A percentile compares a stretch with the other conserved stretches of the same genome.
Evolutionary conservation across 2,113 vertebrate genomes (phyloP).

Genomic region (Hippocampus barbouri): DNA sequence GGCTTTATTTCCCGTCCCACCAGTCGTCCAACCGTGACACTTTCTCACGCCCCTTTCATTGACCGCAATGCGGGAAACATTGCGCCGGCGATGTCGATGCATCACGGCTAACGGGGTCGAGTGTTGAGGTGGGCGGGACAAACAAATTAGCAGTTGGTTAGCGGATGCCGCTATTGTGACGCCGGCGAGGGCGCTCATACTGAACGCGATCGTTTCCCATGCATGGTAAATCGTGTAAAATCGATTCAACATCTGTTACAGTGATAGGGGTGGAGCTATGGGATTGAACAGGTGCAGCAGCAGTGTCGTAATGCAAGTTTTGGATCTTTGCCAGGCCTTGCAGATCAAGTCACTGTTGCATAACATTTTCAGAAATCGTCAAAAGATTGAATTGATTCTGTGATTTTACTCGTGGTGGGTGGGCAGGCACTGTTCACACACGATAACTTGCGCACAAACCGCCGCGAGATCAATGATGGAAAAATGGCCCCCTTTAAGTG

Average conservation of each 20-base stretch:
- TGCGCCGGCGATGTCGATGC: neutral
- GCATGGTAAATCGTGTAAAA: neutral
- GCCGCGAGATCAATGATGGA: too few relatives aligned
- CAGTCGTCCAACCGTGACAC: neutral
- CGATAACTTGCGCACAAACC: too few relatives aligned
- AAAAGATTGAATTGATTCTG: too few relatives aligned
- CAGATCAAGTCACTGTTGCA: too few relatives aligned
- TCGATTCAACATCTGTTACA: neutral
- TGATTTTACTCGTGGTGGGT: too few relatives aligned
- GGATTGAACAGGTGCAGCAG: too few relatives aligned
- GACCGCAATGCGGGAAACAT: neutral
- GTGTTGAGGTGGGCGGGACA: neutral
- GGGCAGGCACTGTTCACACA: too few relatives aligned
- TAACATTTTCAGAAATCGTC: too few relatives aligned
- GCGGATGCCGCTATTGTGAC: neutral
- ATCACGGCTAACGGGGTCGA: neutral
- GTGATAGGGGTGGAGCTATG: too few relatives aligned
- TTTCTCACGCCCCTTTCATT: conserved; percentile 5
- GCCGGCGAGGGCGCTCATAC: neutral
- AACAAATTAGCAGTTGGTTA: neutral
- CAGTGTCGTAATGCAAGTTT: too few relatives aligned
- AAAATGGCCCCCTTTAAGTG: too few relatives aligned
- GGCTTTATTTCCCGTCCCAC: neutral
- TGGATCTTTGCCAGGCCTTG: too few relatives aligned
- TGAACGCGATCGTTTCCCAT: neutral